A percentile compares a stretch with the other conserved stretches of the same genome.
Evolutionary conservation across 2,113 vertebrate species (phyloP).

Genomic region (Hemiprocne comata): DNA sequence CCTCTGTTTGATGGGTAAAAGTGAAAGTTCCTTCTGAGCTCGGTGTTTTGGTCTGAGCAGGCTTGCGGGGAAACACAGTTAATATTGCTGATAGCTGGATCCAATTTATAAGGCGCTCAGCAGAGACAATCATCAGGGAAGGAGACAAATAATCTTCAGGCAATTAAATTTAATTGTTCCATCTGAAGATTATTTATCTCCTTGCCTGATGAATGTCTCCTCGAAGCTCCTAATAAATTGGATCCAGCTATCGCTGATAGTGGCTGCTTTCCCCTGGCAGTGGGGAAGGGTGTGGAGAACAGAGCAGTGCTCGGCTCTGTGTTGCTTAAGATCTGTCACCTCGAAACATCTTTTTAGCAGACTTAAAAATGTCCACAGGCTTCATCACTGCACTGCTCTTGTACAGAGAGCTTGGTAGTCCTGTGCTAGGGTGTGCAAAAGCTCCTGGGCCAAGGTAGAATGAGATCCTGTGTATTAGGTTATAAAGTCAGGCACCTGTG

Average conservation of each 20-base stretch:
- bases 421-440: not conserved
- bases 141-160: constrained; percentile 73
- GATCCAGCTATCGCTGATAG: constrained; percentile 69
- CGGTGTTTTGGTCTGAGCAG: constrained; percentile 43
- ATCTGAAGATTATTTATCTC: constrained; percentile 77
- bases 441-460: not conserved
- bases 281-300: constrained; percentile 18
- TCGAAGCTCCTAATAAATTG: constrained; percentile 66
- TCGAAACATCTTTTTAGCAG: constrained; percentile 61
- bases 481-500: not conserved
- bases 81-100: constrained; percentile 71
- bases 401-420: not conserved
- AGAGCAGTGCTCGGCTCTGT: constrained; percentile 20
- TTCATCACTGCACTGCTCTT: not conserved
- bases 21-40: constrained; percentile 45
- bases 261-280: constrained; percentile 49
- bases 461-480: accelerated
- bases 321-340: constrained; percentile 66
- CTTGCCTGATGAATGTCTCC: constrained; percentile 70
- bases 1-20: not conserved
- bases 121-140: constrained; percentile 70
- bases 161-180: constrained; percentile 78
- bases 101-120: constrained; percentile 70
- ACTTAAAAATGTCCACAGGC: constrained; percentile 26
- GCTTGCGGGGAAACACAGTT: not conserved